Conservation (phyloP, 1,140 invertebrate genomes). For the Drosophila novamexicana region DNA sequence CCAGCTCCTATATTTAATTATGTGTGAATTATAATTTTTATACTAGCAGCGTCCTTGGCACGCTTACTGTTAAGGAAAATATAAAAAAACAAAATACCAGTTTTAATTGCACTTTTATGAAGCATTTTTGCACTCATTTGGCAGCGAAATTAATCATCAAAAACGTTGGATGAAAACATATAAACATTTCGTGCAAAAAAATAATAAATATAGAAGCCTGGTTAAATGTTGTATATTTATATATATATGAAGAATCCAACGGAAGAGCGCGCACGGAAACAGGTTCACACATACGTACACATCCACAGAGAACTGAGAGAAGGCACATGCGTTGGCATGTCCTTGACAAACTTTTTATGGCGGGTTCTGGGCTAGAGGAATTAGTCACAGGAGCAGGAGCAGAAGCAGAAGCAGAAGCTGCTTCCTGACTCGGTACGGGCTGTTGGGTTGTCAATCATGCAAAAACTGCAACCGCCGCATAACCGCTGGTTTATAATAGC, state of each 20-base stretch:
- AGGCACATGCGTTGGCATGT: slow-evolving; percentile 65
- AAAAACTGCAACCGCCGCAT: slow-evolving; percentile 79
- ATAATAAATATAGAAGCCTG: slow-evolving; percentile 23
- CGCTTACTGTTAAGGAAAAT: slow-evolving; percentile 19
- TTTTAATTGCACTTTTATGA: slow-evolving; percentile 30
- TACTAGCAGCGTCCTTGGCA: slow-evolving; percentile 11
- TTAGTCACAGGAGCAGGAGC: background rate
- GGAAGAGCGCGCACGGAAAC: background rate
- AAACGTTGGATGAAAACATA: slow-evolving; percentile 51
- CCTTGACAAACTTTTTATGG: slow-evolving; percentile 65
- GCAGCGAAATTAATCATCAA: slow-evolving; percentile 64
- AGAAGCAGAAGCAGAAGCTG: background rate
- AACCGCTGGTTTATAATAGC: slow-evolving; percentile 80
- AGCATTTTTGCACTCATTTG: slow-evolving; percentile 31
- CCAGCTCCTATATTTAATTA: too few species aligned
- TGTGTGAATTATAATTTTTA: too few species aligned
- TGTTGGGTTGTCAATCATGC: slow-evolving; percentile 80
- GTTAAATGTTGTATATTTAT: slow-evolving; percentile 50
- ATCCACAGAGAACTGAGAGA: slow-evolving; percentile 1
- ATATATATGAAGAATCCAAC: slow-evolving; percentile 20
- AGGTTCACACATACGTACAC: slow-evolving; percentile 8
- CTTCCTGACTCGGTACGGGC: slow-evolving; percentile 51
- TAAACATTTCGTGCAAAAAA: slow-evolving; percentile 46
- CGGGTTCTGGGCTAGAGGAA: slow-evolving; percentile 15
- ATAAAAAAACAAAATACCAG: background rate